Base-by-base conservation (phyloP, 2,888 invertebrate genomes). In the Odontocolon sp. region DNA sequence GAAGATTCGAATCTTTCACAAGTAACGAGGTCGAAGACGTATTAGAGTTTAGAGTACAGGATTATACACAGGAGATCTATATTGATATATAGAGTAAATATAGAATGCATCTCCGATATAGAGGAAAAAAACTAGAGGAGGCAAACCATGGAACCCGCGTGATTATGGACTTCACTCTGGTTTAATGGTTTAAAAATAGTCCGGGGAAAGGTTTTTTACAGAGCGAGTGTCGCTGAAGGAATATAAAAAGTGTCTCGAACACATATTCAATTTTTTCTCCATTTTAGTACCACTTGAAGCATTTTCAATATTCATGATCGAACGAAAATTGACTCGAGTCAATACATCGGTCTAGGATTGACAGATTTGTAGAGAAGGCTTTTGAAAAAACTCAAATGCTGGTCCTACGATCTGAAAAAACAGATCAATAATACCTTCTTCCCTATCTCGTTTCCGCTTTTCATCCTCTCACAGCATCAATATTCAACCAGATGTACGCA, bases 91-190 rank as follows among this genome's bases (percentile, higher is more conserved):
- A 23, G 33, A 63, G 45, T 63, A 63, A 63, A 61, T 70, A 56
- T 64, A 66, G 40, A 40, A 18, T 14, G 66, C 23, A 47, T 59
- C n/a, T 14, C 33, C 33, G 67, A 57, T 33, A 69, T 23, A 61
- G 52, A 26, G 31, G 28, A 8, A 26, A 31, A 28, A 14, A 14
- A 54, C 16, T 84, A 83, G 82, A 77, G 81, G 64, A 54, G 77
- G 63, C 63, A 50, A 47, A 16, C 18, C 16, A 63, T 28, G 6
- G 69, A 80, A 80, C 72, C 78, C 80, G 82, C 80, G 79, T 83
- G 83, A 86, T 84, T 86, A n/a, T n/a, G 84, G 82, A 87, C 82
- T 83, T 82, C 81, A 80, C 82, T 86, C 84, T 81, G 79, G 80
- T 80, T 79, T 82, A 82, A 85, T 84, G 81, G 80, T 82, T 85